Evolutionary conservation across 2,113 vertebrate genomes (phyloP), one percentile per base, ranked within the genome.

Genomic region (Hippolais icterina): DNA sequence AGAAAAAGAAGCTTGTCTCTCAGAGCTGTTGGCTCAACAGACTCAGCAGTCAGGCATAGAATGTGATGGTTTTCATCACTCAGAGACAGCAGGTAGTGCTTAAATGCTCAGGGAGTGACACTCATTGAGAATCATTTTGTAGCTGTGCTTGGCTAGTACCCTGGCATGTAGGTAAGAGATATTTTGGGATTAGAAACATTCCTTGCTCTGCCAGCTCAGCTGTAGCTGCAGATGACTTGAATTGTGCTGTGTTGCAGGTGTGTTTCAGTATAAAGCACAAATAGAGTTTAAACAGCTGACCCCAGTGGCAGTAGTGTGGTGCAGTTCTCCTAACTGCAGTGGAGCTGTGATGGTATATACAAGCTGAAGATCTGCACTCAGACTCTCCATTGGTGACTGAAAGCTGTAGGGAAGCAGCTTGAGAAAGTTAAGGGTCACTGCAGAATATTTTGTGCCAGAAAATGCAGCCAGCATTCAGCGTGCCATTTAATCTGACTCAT

Each of bases 401-500:
- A 89, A 76, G 64, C 79, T 69, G 69, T 53, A 85, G 60, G 47
- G 71, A 92, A 88, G 46, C 64, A 81, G 66, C 52, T 79, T 90
- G 80, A 90, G 60, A 68, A 88, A 92, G 86, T 70, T 56, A 82
- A 91, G 89, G 63, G 68, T 89, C 87, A 66, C 71, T 77, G 79
- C 18, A 95, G 47, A 77, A 15, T 88, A 49, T 60, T 75, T 76
- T 59, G 44, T 94, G 84, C 72, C 59, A 91, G 83, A 65, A 92
- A 96, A 96, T 75, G 50, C 70, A 96, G 90, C 80, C 60, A 83
- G 22, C 7, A 6, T 92, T 90, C 60, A 81, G 41, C 35, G 16
- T 85, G 64, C 75, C 66, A 35, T 93, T 96, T 83, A 77, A 77
- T 94, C 79, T 94, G 88, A 93, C 80, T 96, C 84, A 49, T 87